Conservation (phyloP, 2,888 invertebrate genomes). For the Metacarcinus magister region DNA sequence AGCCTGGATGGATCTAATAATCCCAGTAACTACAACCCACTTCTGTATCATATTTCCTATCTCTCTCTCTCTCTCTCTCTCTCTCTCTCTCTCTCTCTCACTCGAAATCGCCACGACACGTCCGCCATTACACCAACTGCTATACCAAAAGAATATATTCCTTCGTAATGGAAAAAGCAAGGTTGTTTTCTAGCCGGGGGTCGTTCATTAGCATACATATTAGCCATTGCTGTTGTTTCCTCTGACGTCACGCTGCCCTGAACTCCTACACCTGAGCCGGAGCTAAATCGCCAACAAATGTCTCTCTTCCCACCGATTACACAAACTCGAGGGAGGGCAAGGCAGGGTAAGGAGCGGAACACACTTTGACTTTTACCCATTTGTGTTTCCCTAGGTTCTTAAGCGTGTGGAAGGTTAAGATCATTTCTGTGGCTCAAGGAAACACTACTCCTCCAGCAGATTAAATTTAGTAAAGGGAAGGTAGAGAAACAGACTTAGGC, state of each 20-base stretch:
- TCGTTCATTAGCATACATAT: constrained; percentile 30
- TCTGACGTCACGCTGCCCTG: not conserved
- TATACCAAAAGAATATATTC: not conserved
- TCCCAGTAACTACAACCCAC: not conserved
- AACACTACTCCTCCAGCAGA: not conserved
- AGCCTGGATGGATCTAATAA: not conserved
- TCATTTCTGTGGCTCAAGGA: not conserved
- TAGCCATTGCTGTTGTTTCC: not conserved
- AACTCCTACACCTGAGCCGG: not conserved
- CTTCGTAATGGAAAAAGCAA: constrained; percentile 14
- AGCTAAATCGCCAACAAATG: not conserved
- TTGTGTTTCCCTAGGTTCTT: not conserved
- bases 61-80: constrained; percentile 26
- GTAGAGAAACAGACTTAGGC: not conserved
- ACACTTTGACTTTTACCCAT: not conserved
- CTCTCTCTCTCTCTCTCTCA: constrained; percentile 37
- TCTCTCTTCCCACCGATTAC: not conserved
- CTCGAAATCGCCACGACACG: not conserved
- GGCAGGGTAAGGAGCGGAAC: not conserved
- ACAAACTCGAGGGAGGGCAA: not conserved
- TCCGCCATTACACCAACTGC: not conserved
- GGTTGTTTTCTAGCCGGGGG: not conserved
- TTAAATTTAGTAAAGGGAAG: not conserved
- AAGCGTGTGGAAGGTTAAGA: not conserved
- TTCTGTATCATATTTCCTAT: not conserved